Percentiles rank a stretch among this genome's conserved stretches.
Evolutionary conservation across 2,888 invertebrate genomes (phyloP).

Genomic region (Cephus sareptanus): DNA sequence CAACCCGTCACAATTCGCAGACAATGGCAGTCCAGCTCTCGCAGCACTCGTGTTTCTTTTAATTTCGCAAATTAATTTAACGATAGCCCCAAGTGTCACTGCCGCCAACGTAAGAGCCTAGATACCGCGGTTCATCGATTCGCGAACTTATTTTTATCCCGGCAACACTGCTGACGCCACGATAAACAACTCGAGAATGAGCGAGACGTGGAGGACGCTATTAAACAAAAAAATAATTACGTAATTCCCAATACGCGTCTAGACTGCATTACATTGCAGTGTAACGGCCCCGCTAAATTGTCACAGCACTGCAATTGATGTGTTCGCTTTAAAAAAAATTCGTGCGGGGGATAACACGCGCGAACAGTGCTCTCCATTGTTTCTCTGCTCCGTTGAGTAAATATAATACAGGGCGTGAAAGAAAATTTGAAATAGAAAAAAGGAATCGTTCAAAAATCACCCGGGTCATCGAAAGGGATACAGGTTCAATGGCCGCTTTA

Average conservation of each 20-base stretch:
- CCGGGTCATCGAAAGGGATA: neutral
- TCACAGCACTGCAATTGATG: neutral
- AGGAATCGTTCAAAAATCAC: neutral
- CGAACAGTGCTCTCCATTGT: neutral
- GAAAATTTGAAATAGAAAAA: neutral
- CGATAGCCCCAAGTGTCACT: neutral
- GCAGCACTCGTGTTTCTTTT: neutral
- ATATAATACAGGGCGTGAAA: neutral
- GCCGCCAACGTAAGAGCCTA: neutral
- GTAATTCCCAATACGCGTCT: neutral
- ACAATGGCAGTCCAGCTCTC: neutral
- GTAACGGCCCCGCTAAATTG: neutral
- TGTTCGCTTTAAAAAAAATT: neutral
- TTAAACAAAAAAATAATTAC: no score
- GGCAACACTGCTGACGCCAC: no score
- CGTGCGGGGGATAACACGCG: neutral
- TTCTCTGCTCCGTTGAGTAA: neutral
- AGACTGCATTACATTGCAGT: neutral
- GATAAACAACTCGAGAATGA: no score
- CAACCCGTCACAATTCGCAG: neutral
- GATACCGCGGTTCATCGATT: neutral
- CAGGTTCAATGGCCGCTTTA: conserved; percentile 4
- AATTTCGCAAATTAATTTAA: neutral
- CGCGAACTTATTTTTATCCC: neutral
- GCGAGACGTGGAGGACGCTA: no score